Percentiles rank a stretch among this genome's conserved stretches.
These are phyloP conservation scores for Sminthurides bifidus DNA, from an alignment of 1,140 invertebrate genomes.

Conservation along the genomic window DNA sequence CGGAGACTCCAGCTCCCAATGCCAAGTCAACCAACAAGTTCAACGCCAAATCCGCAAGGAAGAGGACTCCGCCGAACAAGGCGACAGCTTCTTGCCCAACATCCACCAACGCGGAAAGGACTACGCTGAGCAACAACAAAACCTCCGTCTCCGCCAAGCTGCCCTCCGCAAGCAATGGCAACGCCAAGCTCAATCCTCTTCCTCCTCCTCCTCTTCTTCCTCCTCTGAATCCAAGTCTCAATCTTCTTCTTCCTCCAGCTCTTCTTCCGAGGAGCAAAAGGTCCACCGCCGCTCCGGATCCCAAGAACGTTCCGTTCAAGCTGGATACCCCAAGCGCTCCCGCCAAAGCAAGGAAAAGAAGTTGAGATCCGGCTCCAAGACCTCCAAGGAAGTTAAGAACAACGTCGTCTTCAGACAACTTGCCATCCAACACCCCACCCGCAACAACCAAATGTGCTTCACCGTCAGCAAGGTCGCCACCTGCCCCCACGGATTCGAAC, in stretches of 20 bases:
- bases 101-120: not conserved
- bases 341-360: not conserved
- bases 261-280: not conserved
- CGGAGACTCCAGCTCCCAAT: slow-evolving; percentile 3
- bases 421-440: not conserved
- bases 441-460: not conserved
- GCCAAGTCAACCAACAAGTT: slow-evolving; percentile 14
- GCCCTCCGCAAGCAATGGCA: not conserved
- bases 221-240: not conserved
- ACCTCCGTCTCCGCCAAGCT: not conserved
- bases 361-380: not conserved
- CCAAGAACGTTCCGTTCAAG: not conserved
- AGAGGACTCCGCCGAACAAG: slow-evolving; percentile 1
- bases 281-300: not conserved
- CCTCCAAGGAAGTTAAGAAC: not conserved
- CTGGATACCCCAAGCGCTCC: not conserved
- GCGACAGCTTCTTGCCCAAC: not conserved
- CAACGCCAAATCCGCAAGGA: slow-evolving; percentile 19
- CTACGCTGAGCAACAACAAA: slow-evolving; percentile 4
- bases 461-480: not conserved
- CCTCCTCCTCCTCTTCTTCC: slow-evolving; percentile 5
- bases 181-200: not conserved
- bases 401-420: not conserved
- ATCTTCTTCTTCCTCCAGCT: not conserved
- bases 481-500: not conserved